Base-by-base conservation (phyloP, 2,113 vertebrate genomes). In the Eublepharis macularius region DNA sequence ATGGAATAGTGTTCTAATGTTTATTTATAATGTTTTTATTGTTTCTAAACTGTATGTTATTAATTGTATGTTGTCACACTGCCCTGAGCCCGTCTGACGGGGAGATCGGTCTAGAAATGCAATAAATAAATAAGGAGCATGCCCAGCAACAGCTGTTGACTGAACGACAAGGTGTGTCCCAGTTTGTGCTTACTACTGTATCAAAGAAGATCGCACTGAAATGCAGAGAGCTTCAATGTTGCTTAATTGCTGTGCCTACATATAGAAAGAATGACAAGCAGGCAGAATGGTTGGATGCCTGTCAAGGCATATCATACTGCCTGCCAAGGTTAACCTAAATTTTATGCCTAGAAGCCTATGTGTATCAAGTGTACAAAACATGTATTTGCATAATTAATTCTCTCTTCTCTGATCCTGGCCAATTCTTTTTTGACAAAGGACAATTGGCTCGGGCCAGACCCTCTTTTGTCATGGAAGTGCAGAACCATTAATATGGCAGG, bases 111-210 rank as follows among this genome's bases (percentile, higher is more conserved):
- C n/a, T n/a, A n/a, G n/a, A n/a, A n/a, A n/a, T n/a, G n/a, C n/a
- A n/a, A n/a, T n/a, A n/a, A n/a, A n/a, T n/a, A n/a, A n/a, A n/a
- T 47, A 57, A 29, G 34, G 19, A 16, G 57, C 57, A 43, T 6
- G 0, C 9, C 1, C 10, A 0, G 24, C 49, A 0, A 0, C 0
- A 6, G 82, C 16, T 0, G 72, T 7, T 10, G 6, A 68, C 7
- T 4, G 6, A 51, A 54, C 21, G 0, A 24, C 2, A 80, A 41
- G 1, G 47, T 0, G 0, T 0, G 0, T 11, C 83, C 79, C 83
- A 41, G 54, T 36, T 0, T 51, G 11, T 82, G 57, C 2, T 34
- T 78, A 0, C 6, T 65, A 4, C 3, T 32, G 2, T 26, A 34
- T 10, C 29, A 9, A 32, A 41, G 34, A 13, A 76, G 16, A 51